Conservation (phyloP, 2,888 invertebrate species). For the Habrosyne pyritoides region DNA sequence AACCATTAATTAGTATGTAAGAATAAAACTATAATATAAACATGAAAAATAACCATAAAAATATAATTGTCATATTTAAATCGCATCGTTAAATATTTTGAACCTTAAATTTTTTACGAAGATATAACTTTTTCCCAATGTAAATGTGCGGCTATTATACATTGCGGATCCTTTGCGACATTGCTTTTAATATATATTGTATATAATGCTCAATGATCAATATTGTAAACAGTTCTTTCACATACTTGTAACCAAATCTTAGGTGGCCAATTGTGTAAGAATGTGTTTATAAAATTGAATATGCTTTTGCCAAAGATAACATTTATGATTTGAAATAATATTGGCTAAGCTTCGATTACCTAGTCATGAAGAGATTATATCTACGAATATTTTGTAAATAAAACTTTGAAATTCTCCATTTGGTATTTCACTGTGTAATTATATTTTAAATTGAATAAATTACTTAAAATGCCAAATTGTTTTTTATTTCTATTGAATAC, state of each 20-base stretch:
- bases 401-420: constrained; percentile 58
- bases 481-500: constrained; percentile 17
- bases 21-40: constrained; percentile 51
- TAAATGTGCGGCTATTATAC: constrained; percentile 62
- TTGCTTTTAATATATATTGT: constrained; percentile 59
- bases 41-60: constrained; percentile 43
- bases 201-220: constrained; percentile 56
- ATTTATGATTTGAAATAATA: constrained; percentile 41
- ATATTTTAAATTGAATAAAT: constrained; percentile 71
- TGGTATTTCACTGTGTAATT: constrained; percentile 65
- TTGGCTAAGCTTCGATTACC: constrained; percentile 66
- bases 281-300: constrained; percentile 38
- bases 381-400: constrained; percentile 76
- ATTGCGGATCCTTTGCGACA: constrained; percentile 55
- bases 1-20: constrained; percentile 70
- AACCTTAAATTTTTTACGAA: constrained; percentile 28
- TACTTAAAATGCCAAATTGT: constrained; percentile 44
- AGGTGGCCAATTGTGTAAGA: constrained; percentile 1
- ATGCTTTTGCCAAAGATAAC: constrained; percentile 46
- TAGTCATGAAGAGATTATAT: constrained; percentile 74
- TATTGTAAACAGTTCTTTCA: constrained; percentile 29
- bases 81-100: constrained; percentile 23
- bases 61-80: constrained; percentile 31
- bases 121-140: constrained; percentile 37
- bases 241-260: not conserved